These are phyloP conservation scores for Bombus impatiens DNA, from an alignment of 1,140 invertebrate species.

Conservation along the genomic window DNA sequence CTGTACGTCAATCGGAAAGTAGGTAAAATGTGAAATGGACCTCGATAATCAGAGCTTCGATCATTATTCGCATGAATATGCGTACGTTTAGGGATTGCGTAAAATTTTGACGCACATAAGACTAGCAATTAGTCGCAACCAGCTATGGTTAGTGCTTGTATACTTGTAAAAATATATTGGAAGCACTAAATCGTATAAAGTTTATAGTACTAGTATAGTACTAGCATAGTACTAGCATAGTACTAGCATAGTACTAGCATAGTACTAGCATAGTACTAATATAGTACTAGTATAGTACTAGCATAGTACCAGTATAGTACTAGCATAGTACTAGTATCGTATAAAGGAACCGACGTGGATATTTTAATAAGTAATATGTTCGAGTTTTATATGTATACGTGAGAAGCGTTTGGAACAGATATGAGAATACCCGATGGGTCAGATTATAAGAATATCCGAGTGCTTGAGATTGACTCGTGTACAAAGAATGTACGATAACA, in stretches of 20 bases:
- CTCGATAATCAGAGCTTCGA: conserved; percentile 24
- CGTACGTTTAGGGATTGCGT: background rate
- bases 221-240: no score
- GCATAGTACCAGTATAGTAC: no score
- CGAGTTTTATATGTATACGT: background rate
- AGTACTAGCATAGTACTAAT: no score
- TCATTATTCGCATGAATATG: background rate
- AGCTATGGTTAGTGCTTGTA: background rate
- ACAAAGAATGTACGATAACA: background rate
- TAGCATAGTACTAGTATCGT: no score
- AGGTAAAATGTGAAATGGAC: conserved; percentile 41
- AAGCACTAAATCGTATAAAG: no score
- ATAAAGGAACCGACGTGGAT: background rate
- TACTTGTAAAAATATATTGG: no score
- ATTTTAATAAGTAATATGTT: background rate
- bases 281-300: no score
- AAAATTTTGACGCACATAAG: no score
- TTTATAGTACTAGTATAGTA: no score
- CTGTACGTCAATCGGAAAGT: conserved; percentile 12
- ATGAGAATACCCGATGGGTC: background rate
- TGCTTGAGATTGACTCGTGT: background rate
- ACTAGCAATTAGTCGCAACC: no score
- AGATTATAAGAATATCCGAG: background rate
- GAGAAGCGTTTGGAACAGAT: background rate
- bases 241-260: no score